Base-by-base conservation (phyloP, 2,113 vertebrate genomes). In the Peucedramus taeniatus region DNA sequence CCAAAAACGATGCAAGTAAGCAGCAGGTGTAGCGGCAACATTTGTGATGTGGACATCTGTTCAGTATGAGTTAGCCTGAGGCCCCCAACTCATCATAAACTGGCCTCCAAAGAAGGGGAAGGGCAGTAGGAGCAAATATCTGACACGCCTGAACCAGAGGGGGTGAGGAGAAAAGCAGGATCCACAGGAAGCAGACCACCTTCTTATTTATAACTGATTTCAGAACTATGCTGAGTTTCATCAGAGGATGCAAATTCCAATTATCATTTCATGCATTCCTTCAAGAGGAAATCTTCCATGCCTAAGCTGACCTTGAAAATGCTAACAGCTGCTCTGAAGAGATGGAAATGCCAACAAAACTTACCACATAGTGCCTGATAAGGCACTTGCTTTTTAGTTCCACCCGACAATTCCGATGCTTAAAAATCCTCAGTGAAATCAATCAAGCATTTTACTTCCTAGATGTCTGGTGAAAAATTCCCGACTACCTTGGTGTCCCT, bases 271-370 rank as follows among this genome's bases (percentile, higher is more conserved):
- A 83, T 10, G 42, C 84, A 87, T 91, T 89, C 85, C 61, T 87
- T 79, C 63, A 87, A 69, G 57, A 90, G 26, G 30, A 94, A 94
- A 86, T 82, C 50, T 87, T 94, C 72, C 69, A 57, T 74, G 76
- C 83, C 76, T 90, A 24, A 27, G 11, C 61, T 94, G 95, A 96
- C 92, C 94, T 92, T 89, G 93, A 93, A 97, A 96, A 96, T 35
- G 56, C 65, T 68, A 94, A 89, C 92, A 96, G 92, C 96, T 96
- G 94, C 60, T 91, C 93, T 87, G 83, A 93, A 75, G 66, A 78
- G 86, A 87, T 53, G 68, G 76, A 94, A 94, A 89, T 35, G 88
- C 87, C 45, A n/a, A 78, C 85, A 94, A 74, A 93, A 94, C 66
- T 82, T 64, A 94, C 83, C 85, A 88, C 64, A 6, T 3, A 81